Percentiles rank a stretch among this genome's conserved stretches.
Conservation (phyloP, 1,140 invertebrate genomes). For the Neomicropteryx cornuta region DNA sequence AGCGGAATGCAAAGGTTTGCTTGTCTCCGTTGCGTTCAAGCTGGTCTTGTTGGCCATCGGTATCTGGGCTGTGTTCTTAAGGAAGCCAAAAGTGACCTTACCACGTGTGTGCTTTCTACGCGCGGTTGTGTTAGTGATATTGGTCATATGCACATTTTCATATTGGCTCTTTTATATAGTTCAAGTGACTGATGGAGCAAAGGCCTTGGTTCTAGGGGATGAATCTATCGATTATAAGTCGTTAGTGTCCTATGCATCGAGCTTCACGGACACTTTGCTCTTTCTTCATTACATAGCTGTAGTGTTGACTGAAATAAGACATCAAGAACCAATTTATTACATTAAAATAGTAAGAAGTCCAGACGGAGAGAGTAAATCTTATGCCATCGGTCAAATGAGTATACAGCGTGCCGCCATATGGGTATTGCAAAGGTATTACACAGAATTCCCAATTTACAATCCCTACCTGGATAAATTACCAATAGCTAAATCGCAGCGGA, state of each 20-base stretch:
- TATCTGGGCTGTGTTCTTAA: constrained; percentile 79
- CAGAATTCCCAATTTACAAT: constrained; percentile 94
- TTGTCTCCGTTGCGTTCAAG: constrained; percentile 88
- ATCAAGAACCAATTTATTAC: constrained; percentile 81
- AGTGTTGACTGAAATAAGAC: constrained; percentile 83
- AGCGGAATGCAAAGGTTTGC: constrained; percentile 65
- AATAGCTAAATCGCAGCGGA: constrained; percentile 68
- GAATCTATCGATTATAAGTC: constrained; percentile 72
- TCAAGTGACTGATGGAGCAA: constrained; percentile 70
- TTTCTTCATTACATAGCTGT: constrained; percentile 94
- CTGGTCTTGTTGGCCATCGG: constrained; percentile 82
- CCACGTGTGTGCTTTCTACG: constrained; percentile 89
- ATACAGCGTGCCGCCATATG: constrained; percentile 92
- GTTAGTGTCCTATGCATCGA: constrained; percentile 82
- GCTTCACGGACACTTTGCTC: constrained; percentile 82
- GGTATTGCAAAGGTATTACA: constrained; percentile 91
- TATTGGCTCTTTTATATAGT: constrained; percentile 98
- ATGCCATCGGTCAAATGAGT: constrained; percentile 82
- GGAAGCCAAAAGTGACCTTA: constrained; percentile 72
- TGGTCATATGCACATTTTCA: constrained; percentile 87
- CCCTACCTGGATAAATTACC: constrained; percentile 88
- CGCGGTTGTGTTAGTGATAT: constrained; percentile 74
- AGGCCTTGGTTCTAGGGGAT: constrained; percentile 62
- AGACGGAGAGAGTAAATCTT: constrained; percentile 79
- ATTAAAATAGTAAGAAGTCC: constrained; percentile 89